Evolutionary conservation across 2,113 vertebrate genomes (phyloP), one percentile per base, ranked within the genome.

Genomic region (Proteles cristata): DNA sequence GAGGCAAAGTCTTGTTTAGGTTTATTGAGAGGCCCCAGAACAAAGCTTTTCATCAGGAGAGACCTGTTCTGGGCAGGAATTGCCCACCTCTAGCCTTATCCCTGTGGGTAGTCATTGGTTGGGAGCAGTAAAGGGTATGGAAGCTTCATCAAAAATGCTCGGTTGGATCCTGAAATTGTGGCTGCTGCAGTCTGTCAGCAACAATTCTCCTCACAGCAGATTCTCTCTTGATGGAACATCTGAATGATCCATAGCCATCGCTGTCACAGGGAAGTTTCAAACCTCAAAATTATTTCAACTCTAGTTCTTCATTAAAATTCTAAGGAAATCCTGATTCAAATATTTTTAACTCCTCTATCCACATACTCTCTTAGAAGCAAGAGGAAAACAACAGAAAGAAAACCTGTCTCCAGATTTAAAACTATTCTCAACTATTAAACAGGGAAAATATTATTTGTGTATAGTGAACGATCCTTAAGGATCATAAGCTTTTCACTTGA

Each of bases 61-160:
- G 73, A 50, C 11, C 10, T 90, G 1, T 17, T 31, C 73, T 71
- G 5, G n/a, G 17, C 7, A 94, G 26, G 3, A 10, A 31, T 10
- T 50, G 1, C 17, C 2, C 4, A 81, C 10, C 0, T 35, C 35
- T 43, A 28, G 12, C 1, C 33, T 87, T 26, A 19, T 2, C 23
- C 21, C 4, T 43, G 9, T 88, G 16, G 5, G 68, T 1, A 9
- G 15, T 76, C 3, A 66, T 68, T 88, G 43, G 31, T 68, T 82
- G 11, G 15, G n/a, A 48, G n/a, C 14, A 45, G 66, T 45, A 9
- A 7, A 4, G 2, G 11, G 1, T 12, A 76, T 3, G 0, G 3
- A 11, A 23, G 0, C 3, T 69, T 86, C 48, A 83, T 58, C 61
- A 45, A 4, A 81, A 82, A 8, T 65, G 31, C 28, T 68, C 21